These are phyloP conservation scores for Nomada fabriciana DNA, from an alignment of 2,888 invertebrate species.

Conservation along the genomic window DNA sequence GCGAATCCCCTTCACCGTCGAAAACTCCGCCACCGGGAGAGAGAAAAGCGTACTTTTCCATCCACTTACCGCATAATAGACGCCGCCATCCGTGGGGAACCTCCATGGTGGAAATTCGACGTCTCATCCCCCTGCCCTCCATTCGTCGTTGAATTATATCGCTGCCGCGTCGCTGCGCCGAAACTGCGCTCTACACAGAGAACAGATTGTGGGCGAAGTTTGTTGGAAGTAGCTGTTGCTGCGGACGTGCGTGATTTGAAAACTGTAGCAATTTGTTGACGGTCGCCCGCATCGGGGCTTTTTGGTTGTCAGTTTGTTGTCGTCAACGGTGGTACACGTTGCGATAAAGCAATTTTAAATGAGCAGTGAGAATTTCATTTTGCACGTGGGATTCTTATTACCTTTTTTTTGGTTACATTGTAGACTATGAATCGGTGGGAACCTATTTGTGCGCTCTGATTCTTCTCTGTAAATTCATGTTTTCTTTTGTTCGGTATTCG, in stretches of 20 bases:
- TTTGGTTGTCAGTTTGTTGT: neutral
- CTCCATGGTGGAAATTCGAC: neutral
- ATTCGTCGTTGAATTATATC: slow-evolving; percentile 7
- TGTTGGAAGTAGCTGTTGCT: neutral
- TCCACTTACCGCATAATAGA: slow-evolving; percentile 22
- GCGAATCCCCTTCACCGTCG: neutral
- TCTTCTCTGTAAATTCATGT: too few relatives aligned
- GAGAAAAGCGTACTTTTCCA: slow-evolving; percentile 4
- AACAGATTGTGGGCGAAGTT: slow-evolving; percentile 23
- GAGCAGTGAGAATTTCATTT: too few relatives aligned
- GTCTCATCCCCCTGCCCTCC: neutral
- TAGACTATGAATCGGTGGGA: too few relatives aligned
- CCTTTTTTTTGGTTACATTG: too few relatives aligned
- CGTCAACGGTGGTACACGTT: too few relatives aligned
- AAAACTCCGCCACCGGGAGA: neutral
- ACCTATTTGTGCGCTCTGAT: too few relatives aligned
- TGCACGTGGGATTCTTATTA: too few relatives aligned
- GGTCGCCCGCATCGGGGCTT: neutral
- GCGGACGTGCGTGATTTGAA: neutral
- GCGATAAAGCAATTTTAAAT: too few relatives aligned
- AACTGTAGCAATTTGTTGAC: slow-evolving; percentile 10
- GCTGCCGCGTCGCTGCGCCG: neutral
- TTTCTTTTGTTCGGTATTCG: too few relatives aligned
- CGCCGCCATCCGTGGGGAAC: neutral
- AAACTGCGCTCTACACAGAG: slow-evolving; percentile 14